Evolutionary conservation across 2,113 vertebrate genomes (phyloP), one percentile per base, ranked within the genome.

Genomic region (Ahaetulla prasina): DNA sequence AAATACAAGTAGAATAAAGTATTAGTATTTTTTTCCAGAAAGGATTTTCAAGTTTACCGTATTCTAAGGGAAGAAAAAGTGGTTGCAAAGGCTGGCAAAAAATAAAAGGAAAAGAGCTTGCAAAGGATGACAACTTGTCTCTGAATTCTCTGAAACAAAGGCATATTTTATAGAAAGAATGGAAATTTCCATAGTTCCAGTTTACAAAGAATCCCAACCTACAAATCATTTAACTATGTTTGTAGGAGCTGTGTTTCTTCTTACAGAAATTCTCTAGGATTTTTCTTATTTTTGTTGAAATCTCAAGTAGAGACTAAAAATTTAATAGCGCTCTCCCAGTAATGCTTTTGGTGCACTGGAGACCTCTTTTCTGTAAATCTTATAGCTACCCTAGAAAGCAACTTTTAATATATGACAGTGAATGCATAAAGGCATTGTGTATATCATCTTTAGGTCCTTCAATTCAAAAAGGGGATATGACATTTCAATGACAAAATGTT

Each of bases 11-110:
- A 93, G 95, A 94, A 94, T 93, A 89, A 92, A 94, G 8, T 47
- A 22, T 93, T 68, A 47, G 45, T 47, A 90, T 91, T 94, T 93
- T 97, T 96, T 94, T 96, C 92, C 60, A 92, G 95, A 95, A 93
- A 8, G 68, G 49, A 52, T 50, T 95, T 7, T 25, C 57, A 90
- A 22, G 20, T 47, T 68, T n/a, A 45, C 16, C 1, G 2, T 7
- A 54, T 45, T 57, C 39, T 45, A 39, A 27, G 52, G 12, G 3
- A 85, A 3, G 4, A 9, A 8, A 35, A 25, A 12, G 54, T 53
- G 35, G 1, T 47, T 84, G 74, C 35, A 84, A 85, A 57, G 25
- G 7, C 60, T 63, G 27, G 27, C 43, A 47, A 45, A 18, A 45
- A 89, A 89, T 8, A 89, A 43, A 89, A 27, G 23, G 1, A 49